phyloP scores from a whole-genome alignment of 2,888 invertebrate species.

The Lamellibrachia columna region DNA sequence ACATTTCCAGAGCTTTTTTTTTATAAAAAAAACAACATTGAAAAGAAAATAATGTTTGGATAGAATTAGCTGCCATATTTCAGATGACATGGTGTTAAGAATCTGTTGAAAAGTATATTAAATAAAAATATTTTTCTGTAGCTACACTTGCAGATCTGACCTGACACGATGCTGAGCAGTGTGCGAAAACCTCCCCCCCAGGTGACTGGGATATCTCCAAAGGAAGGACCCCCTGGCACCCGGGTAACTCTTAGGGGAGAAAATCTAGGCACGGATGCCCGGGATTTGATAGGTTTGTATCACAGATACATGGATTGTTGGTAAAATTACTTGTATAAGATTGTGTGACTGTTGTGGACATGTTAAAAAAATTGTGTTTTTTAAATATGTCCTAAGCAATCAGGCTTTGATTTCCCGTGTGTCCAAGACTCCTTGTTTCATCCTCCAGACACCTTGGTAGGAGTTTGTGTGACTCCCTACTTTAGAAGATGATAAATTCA shows the following conservation, averaged over 20 bases:
- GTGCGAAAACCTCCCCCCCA: slow-evolving; percentile 47
- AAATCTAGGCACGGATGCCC: slow-evolving; percentile 85
- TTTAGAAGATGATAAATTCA: no score
- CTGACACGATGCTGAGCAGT: slow-evolving; percentile 33
- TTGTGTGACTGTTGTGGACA: not conserved
- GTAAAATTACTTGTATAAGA: not conserved
- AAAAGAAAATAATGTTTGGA: not conserved
- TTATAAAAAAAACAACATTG: not conserved
- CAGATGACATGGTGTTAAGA: not conserved
- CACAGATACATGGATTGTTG: not conserved
- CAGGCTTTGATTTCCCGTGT: no score
- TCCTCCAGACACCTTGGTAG: no score
- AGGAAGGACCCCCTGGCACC: slow-evolving; percentile 97
- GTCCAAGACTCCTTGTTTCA: no score
- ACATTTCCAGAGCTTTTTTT: not conserved
- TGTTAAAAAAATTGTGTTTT: not conserved
- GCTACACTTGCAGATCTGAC: not conserved
- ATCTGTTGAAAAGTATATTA: not conserved
- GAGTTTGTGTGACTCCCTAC: no score
- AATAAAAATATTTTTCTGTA: not conserved
- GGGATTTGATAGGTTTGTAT: slow-evolving; percentile 77
- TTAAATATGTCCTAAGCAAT: not conserved
- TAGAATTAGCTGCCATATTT: not conserved
- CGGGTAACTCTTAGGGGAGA: slow-evolving; percentile 94
- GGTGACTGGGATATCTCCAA: slow-evolving; percentile 87